Evolutionary conservation across 2,113 vertebrate genomes (phyloP).

Genomic region (Trematocara variabile): DNA sequence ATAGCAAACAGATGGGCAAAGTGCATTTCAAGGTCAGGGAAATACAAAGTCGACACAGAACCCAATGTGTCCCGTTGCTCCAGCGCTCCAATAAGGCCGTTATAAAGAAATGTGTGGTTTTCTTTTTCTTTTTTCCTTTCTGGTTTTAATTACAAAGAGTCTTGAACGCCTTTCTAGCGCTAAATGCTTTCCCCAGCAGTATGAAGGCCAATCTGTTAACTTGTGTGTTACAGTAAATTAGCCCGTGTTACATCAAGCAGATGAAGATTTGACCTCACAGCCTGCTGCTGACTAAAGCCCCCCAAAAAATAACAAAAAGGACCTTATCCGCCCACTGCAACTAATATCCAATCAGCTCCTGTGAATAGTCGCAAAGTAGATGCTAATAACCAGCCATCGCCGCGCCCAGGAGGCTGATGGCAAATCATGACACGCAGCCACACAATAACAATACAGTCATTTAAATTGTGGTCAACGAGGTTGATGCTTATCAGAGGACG

Average conservation of each 20-base stretch:
- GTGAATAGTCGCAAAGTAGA: constrained; percentile 6
- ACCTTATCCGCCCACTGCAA: not conserved
- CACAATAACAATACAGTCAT: constrained; percentile 26
- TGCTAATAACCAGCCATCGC: constrained; percentile 20
- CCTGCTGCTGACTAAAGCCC: not conserved
- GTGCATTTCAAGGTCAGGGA: constrained; percentile 9
- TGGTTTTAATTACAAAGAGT: not conserved
- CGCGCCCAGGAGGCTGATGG: constrained; percentile 2
- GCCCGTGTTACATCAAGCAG: not conserved
- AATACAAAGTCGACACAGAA: not conserved
- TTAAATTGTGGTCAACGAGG: constrained; percentile 40
- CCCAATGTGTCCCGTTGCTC: not conserved
- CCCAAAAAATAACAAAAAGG: not conserved
- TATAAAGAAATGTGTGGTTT: not conserved
- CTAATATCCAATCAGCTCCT: constrained; percentile 37
- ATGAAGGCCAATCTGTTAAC: not conserved
- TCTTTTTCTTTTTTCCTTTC: not conserved
- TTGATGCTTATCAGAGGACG: constrained; percentile 36
- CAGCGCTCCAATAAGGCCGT: not conserved
- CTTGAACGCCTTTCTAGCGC: not conserved
- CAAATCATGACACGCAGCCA: not conserved
- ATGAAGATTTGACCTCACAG: constrained; percentile 28
- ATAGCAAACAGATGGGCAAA: constrained; percentile 10
- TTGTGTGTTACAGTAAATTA: constrained; percentile 23
- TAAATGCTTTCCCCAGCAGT: not conserved